Evolutionary conservation across 2,113 vertebrate species (phyloP).

Genomic region (Stegostoma tigrinum): DNA sequence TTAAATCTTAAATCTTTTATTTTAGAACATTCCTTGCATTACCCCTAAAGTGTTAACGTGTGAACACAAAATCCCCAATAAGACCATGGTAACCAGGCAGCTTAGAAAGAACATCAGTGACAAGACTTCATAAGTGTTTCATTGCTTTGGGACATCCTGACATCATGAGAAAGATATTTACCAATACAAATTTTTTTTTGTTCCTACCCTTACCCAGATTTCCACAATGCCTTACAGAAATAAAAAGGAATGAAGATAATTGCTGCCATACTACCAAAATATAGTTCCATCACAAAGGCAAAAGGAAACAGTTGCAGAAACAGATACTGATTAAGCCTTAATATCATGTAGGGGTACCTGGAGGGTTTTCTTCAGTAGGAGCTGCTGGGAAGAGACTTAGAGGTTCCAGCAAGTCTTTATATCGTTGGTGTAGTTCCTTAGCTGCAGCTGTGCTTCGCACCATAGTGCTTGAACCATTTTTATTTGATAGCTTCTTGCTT

Average conservation of each 20-base stretch:
- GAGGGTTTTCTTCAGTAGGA: neutral
- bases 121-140: neutral
- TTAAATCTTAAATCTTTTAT: neutral
- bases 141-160: neutral
- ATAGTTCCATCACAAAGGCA: neutral
- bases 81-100: neutral
- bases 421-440: neutral
- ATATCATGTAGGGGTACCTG: neutral
- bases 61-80: neutral
- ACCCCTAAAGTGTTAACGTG: neutral
- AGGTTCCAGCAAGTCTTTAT: slow-evolving; percentile 17
- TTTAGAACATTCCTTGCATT: neutral
- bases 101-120: neutral
- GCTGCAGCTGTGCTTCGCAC: neutral
- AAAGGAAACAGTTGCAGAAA: neutral
- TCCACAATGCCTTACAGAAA: neutral
- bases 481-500: neutral
- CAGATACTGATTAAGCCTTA: neutral
- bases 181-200: neutral
- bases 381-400: neutral
- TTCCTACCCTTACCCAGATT: neutral
- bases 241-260: neutral
- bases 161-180: neutral
- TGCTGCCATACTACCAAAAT: neutral
- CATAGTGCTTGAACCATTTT: neutral